Conservation (phyloP, 2,888 invertebrate genomes). For the Hirtodrosophila alboralis region DNA sequence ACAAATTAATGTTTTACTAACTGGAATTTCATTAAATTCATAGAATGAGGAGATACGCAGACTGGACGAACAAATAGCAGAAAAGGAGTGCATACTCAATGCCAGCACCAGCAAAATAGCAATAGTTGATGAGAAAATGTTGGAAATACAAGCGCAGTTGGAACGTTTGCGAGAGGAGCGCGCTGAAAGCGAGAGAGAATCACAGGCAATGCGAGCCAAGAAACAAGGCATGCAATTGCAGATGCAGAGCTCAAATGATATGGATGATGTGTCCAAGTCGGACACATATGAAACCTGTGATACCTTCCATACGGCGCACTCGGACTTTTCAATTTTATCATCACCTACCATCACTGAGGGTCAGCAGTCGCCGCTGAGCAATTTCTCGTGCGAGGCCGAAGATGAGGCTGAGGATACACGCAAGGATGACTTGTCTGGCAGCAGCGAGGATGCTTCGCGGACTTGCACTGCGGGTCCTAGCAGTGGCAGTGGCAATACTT, state of each 20-base stretch:
- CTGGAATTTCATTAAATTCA: not conserved
- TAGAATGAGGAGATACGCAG: slow-evolving; percentile 90
- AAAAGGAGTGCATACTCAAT: slow-evolving; percentile 85
- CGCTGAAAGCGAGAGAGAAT: slow-evolving; percentile 62
- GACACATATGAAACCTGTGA: slow-evolving; percentile 86
- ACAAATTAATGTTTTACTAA: accelerated
- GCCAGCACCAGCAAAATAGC: slow-evolving; percentile 88
- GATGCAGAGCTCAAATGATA: slow-evolving; percentile 82
- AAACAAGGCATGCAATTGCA: slow-evolving; percentile 86
- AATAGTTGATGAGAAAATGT: slow-evolving; percentile 88
- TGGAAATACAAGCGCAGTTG: slow-evolving; percentile 87
- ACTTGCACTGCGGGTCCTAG: slow-evolving; percentile 71
- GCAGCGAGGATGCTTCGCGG: slow-evolving; percentile 67
- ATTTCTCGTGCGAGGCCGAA: slow-evolving; percentile 71
- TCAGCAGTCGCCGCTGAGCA: slow-evolving; percentile 77
- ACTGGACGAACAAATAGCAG: slow-evolving; percentile 88
- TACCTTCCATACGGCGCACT: slow-evolving; percentile 91
- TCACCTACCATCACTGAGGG: slow-evolving; percentile 81
- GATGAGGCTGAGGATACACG: slow-evolving; percentile 69
- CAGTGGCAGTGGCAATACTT: slow-evolving; percentile 50
- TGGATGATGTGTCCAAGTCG: slow-evolving; percentile 77
- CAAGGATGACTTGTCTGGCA: slow-evolving; percentile 64
- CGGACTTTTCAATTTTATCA: slow-evolving; percentile 85
- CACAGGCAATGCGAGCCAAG: slow-evolving; percentile 59
- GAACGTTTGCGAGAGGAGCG: slow-evolving; percentile 85